These are phyloP conservation scores for Latheticus oryzae DNA, from an alignment of 2,888 invertebrate species.

Conservation along the genomic window DNA sequence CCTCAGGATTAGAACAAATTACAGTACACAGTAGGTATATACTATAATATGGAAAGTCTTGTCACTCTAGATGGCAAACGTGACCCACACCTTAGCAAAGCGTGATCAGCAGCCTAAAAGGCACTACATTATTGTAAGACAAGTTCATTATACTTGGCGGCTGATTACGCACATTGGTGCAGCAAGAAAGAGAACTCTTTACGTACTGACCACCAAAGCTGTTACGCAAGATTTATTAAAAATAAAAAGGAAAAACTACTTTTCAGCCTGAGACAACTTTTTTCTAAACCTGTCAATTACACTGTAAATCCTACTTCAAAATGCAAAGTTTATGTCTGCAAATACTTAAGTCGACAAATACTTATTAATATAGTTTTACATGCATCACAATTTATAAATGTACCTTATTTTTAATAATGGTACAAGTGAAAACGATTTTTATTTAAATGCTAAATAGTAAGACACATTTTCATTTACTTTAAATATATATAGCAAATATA, in stretches of 20 bases:
- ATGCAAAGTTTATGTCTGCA: conserved; percentile 56
- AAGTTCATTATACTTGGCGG: conserved; percentile 60
- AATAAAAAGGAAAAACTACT: conserved; percentile 46
- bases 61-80: conserved; percentile 58
- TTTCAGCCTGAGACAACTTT: conserved; percentile 34
- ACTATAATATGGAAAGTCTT: conserved; percentile 61
- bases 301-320: conserved; percentile 62
- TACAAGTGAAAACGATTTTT: conserved; percentile 54
- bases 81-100: conserved; percentile 65
- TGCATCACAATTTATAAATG: conserved; percentile 60
- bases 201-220: conserved; percentile 43
- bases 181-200: conserved; percentile 43
- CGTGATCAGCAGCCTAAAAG: conserved; percentile 67
- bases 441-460: conserved; percentile 63
- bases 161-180: conserved; percentile 63
- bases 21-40: conserved; percentile 65
- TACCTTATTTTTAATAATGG: conserved; percentile 47
- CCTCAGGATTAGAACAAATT: conserved; percentile 69
- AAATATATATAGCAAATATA: conserved; percentile 52
- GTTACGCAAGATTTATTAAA: conserved; percentile 53
- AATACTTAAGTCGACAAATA: conserved; percentile 53
- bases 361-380: conserved; percentile 54
- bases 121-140: conserved; percentile 65
- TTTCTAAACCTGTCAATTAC: conserved; percentile 53
- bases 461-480: conserved; percentile 63